Evolutionary conservation across 2,888 invertebrate species (phyloP), one percentile per base, ranked within the genome.

Genomic region (Esperia sulphurella): DNA sequence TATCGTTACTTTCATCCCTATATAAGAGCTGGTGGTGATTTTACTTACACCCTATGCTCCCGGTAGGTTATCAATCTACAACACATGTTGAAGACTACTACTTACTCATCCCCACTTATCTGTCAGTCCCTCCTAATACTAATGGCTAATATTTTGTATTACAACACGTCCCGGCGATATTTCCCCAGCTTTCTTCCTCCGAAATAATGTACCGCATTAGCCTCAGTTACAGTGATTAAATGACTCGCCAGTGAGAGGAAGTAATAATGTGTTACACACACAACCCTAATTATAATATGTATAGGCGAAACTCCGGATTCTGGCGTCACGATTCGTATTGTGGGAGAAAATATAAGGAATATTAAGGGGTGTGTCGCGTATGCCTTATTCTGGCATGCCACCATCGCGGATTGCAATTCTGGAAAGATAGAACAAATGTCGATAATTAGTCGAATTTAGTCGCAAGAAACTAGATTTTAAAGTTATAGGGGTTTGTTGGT

Each of bases 141-240:
- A 59, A 58, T 62, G 49, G 53, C 14, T 14, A 73, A 77, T 79
- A 79, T 80, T 81, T 80, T 72, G 75, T 79, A 75, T 71, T 67
- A 74, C 70, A 65, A 66, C 79, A 77, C 78, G 77, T 80, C 70
- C 69, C 59, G 59, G 60, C 73, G 66, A 82, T 83, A 83, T 81
- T 82, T 82, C 68, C 64, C 62, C 63, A 66, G 78, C 75, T 83
- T 84, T 81, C 81, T 82, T 80, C 75, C 67, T 61, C 68, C 74
- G 60, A 78, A 86, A 83, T 86, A 86, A 86, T 86, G 85, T 78
- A 64, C 57, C 70, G 68, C 84, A 86, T 86, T 86, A 85, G 84
- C 77, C 71, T 63, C 81, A 83, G 86, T 84, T 78, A 85, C 86
- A 84, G 81, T 85, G 86, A 87, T 87, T 85, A 86, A 86, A 75